Base-by-base conservation (phyloP, 2,888 invertebrate genomes). In the Hyles lineata region DNA sequence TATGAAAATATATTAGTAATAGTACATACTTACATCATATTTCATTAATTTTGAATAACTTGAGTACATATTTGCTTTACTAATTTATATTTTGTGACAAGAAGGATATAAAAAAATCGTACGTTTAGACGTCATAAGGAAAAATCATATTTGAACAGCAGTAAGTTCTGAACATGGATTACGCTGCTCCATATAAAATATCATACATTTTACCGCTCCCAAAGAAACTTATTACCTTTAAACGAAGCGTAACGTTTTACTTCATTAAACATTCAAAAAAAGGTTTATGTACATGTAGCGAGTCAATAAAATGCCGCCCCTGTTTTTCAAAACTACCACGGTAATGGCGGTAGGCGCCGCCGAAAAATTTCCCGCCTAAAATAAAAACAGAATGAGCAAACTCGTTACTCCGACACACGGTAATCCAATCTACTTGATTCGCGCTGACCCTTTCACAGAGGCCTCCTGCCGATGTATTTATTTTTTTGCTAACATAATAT, bases 401-500 rank as follows among this genome's bases (percentile, higher is more conserved):
- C 86, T 87, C 88, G 87, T 88, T 87, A 87, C 83, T 76, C 78
- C 81, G 79, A 79, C 83, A 83, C 83, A 83, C 83, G 78, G 84
- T 87, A 88, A 88, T 88, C 84, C 85, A 87, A 88, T 88, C 83
- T 82, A 74, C 81, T 82, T 85, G 87, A 86, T 87, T 86, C 83
- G 77, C 81, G 80, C 85, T 83, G 82, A 78, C 74, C 73, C 73
- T 55, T 72, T 72, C 73, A 71, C 75, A 74, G 76, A 79, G 79
- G 72, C 76, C 73, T 72, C 72, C 72, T 67, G 74, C 77, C 60
- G 67, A 70, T 72, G 73, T 82, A 79, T 85, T 83, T 86, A 82
- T 83, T 83, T 85, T 29, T 82, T 76, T 76, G 23, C 50, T 67
- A 50, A 23, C 50, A 78, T 67, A 52, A 78, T 67, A 52, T 70